Percentiles rank a stretch among this genome's conserved stretches.
Evolutionary conservation across 1,140 invertebrate species (phyloP).

Genomic region (Trigoniulus corallinus): DNA sequence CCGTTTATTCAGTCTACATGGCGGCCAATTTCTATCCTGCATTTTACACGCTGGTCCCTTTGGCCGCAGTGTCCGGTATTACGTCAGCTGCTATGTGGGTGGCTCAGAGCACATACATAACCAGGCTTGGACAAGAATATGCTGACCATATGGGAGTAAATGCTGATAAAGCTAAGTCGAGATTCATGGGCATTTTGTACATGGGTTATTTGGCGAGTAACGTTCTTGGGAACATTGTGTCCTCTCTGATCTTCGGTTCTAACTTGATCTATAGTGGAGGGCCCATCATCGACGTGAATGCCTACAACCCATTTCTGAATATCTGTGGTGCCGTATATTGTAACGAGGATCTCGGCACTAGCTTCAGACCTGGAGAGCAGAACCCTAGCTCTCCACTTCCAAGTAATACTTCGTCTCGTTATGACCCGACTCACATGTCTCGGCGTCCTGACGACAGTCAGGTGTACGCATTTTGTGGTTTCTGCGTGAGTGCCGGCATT

Average conservation of each 20-base stretch:
- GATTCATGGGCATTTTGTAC: slow-evolving; percentile 97
- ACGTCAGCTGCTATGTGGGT: slow-evolving; percentile 65
- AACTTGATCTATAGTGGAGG: background rate
- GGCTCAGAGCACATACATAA: slow-evolving; percentile 81
- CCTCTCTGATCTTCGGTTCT: slow-evolving; percentile 43
- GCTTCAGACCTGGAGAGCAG: background rate
- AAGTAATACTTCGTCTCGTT: background rate
- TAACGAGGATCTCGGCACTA: background rate
- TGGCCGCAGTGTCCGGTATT: background rate
- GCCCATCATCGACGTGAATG: background rate
- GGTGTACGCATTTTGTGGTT: background rate
- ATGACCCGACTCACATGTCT: background rate
- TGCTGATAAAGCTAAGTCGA: slow-evolving; percentile 70
- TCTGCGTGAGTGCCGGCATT: background rate
- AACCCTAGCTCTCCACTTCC: background rate
- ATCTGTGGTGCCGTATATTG: slow-evolving; percentile 2
- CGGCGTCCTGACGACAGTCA: background rate
- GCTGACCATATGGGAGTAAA: slow-evolving; percentile 24
- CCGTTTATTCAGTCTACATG: slow-evolving; percentile 26
- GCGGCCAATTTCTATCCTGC: slow-evolving; percentile 24
- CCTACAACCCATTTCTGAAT: background rate
- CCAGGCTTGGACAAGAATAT: slow-evolving; percentile 25
- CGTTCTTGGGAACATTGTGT: slow-evolving; percentile 88
- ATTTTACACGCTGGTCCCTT: slow-evolving; percentile 51
- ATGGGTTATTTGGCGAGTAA: slow-evolving; percentile 88